Evolutionary conservation across 2,797 vertebrate genomes (phyloP).

Genomic region (Acipenser ruthenus): DNA sequence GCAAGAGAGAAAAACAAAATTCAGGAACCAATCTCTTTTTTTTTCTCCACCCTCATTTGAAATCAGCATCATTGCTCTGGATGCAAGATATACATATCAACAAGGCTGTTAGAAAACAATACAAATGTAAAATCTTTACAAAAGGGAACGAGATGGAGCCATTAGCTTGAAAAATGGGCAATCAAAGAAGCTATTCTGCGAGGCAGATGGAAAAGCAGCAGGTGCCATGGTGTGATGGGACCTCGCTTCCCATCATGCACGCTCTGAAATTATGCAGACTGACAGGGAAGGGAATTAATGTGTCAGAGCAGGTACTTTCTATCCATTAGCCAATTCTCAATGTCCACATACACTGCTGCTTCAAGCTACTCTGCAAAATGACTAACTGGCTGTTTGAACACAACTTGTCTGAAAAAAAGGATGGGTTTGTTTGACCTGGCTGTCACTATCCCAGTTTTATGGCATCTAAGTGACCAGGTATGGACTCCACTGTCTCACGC

Average conservation of each 20-base stretch:
- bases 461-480: conserved; percentile 37
- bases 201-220: conserved; percentile 92
- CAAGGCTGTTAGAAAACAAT: conserved; percentile 40
- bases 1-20: conserved; percentile 42
- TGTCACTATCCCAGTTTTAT: conserved; percentile 30
- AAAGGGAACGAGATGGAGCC: conserved; percentile 53
- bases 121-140: conserved; percentile 50
- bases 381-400: conserved; percentile 28
- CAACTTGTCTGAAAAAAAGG: conserved; percentile 19
- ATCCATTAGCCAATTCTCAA: conserved; percentile 67
- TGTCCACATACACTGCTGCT: conserved; percentile 41
- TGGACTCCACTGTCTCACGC: conserved; percentile 40
- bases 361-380: conserved; percentile 37
- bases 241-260: conserved; percentile 68
- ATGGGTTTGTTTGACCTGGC: conserved; percentile 22
- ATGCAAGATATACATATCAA: conserved; percentile 27
- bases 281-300: conserved; percentile 81
- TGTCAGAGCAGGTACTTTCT: conserved; percentile 69
- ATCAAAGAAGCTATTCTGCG: conserved; percentile 56
- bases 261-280: conserved; percentile 72
- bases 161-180: conserved; percentile 67
- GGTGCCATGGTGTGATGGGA: conserved; percentile 71
- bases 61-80: conserved; percentile 25
- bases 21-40: conserved; percentile 42
- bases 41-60: conserved; percentile 38